Evolutionary conservation across 1,140 invertebrate genomes (phyloP).

Genomic region (Bombus difficillimus): DNA sequence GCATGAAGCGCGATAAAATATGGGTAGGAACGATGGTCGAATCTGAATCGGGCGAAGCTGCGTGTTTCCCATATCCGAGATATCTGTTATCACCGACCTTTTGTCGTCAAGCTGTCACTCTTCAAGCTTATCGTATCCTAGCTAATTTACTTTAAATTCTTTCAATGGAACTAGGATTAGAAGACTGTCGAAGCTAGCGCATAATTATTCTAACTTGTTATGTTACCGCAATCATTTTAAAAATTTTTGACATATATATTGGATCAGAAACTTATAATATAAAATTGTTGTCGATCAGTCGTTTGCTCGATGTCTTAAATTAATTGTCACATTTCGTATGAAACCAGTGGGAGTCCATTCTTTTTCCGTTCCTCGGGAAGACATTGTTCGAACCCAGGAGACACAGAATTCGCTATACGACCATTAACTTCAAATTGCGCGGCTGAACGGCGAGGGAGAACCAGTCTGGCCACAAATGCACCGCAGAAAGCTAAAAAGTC

Average conservation of each 20-base stretch:
- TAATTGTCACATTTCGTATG: too few species aligned
- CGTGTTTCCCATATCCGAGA: neutral
- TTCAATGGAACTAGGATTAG: neutral
- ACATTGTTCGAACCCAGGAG: neutral
- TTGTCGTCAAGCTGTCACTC: neutral
- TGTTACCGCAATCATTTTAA: neutral
- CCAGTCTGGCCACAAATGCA: slow-evolving; percentile 49
- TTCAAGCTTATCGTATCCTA: neutral
- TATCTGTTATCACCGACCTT: slow-evolving; percentile 11
- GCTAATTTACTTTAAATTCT: too few species aligned
- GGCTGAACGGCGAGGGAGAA: slow-evolving; percentile 39
- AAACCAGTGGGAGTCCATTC: neutral
- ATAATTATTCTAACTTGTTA: neutral
- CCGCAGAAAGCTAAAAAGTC: slow-evolving; percentile 49
- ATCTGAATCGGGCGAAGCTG: slow-evolving; percentile 6
- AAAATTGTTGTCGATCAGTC: neutral
- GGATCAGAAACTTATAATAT: neutral
- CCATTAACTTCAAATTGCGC: slow-evolving; percentile 59
- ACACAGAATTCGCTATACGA: neutral
- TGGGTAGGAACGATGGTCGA: neutral
- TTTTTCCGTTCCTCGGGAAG: neutral
- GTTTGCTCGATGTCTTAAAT: neutral
- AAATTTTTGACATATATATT: too few species aligned
- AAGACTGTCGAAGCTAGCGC: neutral
- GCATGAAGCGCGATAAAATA: slow-evolving; percentile 9